These are phyloP conservation scores for Clarias magur DNA, from an alignment of 2,113 vertebrate genomes.

Conservation along the genomic window DNA sequence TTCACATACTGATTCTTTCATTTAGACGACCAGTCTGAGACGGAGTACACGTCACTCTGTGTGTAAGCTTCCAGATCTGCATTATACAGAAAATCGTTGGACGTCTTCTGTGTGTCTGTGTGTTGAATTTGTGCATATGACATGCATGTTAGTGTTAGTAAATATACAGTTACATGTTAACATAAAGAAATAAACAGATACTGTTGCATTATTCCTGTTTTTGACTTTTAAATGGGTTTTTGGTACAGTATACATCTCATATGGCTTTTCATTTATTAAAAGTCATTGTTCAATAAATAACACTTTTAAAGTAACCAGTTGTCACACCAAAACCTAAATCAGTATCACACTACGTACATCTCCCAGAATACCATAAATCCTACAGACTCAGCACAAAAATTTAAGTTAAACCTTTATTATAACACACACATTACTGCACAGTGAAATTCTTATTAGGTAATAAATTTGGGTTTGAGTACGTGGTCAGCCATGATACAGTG, in stretches of 20 bases:
- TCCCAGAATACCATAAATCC: background rate
- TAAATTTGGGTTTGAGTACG: too few relatives aligned
- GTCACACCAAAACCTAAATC: too few relatives aligned
- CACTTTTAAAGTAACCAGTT: too few relatives aligned
- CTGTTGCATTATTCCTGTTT: background rate
- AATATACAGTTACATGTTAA: background rate
- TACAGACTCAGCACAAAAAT: background rate
- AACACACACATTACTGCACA: too few relatives aligned
- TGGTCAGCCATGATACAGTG: too few relatives aligned
- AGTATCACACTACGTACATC: too few relatives aligned
- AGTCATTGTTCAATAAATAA: too few relatives aligned
- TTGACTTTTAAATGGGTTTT: background rate
- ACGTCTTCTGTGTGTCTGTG: background rate
- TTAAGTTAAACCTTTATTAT: too few relatives aligned
- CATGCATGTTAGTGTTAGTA: too few relatives aligned
- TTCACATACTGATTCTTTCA: constrained; percentile 7
- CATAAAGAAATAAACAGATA: too few relatives aligned
- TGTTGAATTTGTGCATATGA: background rate
- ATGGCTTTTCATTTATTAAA: background rate
- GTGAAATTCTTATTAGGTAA: too few relatives aligned
- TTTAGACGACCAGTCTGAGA: constrained; percentile 66
- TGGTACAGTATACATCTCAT: background rate
- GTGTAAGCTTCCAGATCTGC: background rate
- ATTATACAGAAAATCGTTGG: background rate
- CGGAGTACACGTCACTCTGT: constrained; percentile 60